Evolutionary conservation across 2,797 vertebrate genomes (phyloP).

Genomic region (Podarcis lilfordi): DNA sequence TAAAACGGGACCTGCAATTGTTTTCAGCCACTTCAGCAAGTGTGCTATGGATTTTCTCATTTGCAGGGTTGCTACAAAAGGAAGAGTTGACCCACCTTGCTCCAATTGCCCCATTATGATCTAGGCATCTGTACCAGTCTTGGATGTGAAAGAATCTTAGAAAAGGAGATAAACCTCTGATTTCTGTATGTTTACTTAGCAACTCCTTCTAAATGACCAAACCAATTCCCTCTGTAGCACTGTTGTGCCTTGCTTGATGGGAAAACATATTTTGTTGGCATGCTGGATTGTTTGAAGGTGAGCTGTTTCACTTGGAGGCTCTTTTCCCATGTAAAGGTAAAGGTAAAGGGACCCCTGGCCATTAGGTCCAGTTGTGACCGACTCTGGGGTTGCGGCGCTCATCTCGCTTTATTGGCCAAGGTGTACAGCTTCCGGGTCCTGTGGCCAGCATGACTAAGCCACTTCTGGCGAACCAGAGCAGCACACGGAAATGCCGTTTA

Average conservation of each 20-base stretch:
- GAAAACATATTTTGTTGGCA: slow-evolving; percentile 36
- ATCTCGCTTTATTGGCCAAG: too few species aligned
- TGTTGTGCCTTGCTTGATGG: slow-evolving; percentile 36
- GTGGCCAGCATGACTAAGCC: too few species aligned
- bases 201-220: slow-evolving; percentile 47
- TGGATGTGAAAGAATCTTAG: slow-evolving; percentile 34
- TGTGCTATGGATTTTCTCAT: slow-evolving; percentile 7
- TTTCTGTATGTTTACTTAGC: slow-evolving; percentile 25
- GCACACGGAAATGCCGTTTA: too few species aligned
- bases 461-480: too few species aligned
- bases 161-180: neutral
- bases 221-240: slow-evolving; percentile 53
- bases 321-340: slow-evolving; percentile 4
- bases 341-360: too few species aligned
- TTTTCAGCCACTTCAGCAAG: slow-evolving; percentile 14
- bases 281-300: slow-evolving; percentile 45
- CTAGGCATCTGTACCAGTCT: slow-evolving; percentile 27
- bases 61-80: too few species aligned
- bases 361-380: too few species aligned
- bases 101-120: neutral
- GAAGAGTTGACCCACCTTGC: too few species aligned
- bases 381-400: too few species aligned
- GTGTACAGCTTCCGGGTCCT: too few species aligned
- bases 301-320: slow-evolving; percentile 36
- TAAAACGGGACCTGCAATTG: slow-evolving; percentile 11